Evolutionary conservation across 1,140 invertebrate genomes (phyloP).

Genomic region (Drosophila lowei): DNA sequence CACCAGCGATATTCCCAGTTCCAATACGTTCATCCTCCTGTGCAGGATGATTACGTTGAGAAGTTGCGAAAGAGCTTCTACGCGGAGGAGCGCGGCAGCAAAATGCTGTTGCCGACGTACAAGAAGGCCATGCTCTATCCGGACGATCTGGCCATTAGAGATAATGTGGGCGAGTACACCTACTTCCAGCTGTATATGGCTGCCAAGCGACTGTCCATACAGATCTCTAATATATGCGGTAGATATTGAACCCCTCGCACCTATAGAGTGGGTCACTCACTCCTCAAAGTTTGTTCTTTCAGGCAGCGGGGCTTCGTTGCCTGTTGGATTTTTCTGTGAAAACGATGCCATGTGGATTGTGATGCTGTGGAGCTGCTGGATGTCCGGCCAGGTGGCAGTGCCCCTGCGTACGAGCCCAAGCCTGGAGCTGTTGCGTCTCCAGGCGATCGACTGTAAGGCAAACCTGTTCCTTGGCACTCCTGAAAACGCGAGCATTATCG

Average conservation of each 20-base stretch:
- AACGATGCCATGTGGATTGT: slow-evolving; percentile 92
- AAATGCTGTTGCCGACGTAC: slow-evolving; percentile 86
- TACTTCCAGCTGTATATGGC: slow-evolving; percentile 87
- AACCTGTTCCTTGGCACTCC: slow-evolving; percentile 88
- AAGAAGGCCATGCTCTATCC: slow-evolving; percentile 86
- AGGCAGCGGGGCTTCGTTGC: slow-evolving; percentile 86
- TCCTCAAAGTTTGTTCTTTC: background rate
- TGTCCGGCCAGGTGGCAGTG: slow-evolving; percentile 91
- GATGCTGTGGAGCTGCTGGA: slow-evolving; percentile 94
- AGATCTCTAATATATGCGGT: slow-evolving; percentile 84
- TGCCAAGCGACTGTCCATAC: slow-evolving; percentile 85
- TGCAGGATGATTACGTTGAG: slow-evolving; percentile 57
- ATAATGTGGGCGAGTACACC: slow-evolving; percentile 86
- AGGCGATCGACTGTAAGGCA: slow-evolving; percentile 89
- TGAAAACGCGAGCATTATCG: slow-evolving; percentile 86
- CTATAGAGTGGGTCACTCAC: background rate
- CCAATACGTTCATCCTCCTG: too few relatives aligned
- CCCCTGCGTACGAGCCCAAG: slow-evolving; percentile 87
- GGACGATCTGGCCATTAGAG: slow-evolving; percentile 87
- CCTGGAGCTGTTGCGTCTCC: slow-evolving; percentile 89
- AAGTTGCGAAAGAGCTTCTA: slow-evolving; percentile 55
- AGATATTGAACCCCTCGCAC: background rate
- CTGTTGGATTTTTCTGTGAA: slow-evolving; percentile 90
- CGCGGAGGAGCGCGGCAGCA: slow-evolving; percentile 60
- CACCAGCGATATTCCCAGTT: background rate